Percentiles rank a stretch among this genome's conserved stretches.
These are phyloP conservation scores for Drosophila neonasuta DNA, from an alignment of 2,888 invertebrate species.

Conservation along the genomic window DNA sequence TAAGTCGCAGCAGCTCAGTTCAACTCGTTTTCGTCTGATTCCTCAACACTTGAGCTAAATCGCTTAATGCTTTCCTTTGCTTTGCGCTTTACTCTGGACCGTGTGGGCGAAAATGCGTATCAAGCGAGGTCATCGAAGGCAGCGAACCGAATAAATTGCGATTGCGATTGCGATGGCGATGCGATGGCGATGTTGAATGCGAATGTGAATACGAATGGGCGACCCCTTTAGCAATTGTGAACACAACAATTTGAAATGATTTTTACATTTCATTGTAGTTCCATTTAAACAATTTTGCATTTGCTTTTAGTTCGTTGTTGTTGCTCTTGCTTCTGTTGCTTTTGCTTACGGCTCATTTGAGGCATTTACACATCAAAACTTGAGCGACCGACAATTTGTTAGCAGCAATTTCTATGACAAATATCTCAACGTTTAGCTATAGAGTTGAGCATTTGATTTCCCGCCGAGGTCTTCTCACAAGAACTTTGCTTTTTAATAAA, in stretches of 20 bases:
- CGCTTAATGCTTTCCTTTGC: not conserved
- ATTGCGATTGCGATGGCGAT: slow-evolving; percentile 5
- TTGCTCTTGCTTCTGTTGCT: slow-evolving; percentile 9
- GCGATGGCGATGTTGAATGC: not conserved
- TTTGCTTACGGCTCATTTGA: slow-evolving; percentile 60
- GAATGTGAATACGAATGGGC: slow-evolving; percentile 20
- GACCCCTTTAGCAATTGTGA: slow-evolving; percentile 43
- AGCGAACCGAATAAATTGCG: slow-evolving; percentile 23
- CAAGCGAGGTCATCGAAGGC: slow-evolving; percentile 23
- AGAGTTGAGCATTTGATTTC: slow-evolving; percentile 1
- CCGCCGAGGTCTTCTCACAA: too few relatives aligned
- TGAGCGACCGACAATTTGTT: slow-evolving; percentile 13
- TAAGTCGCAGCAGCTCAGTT: slow-evolving; percentile 1
- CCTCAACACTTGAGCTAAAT: slow-evolving; percentile 14
- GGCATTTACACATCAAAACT: slow-evolving; percentile 38
- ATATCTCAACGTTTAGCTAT: not conserved
- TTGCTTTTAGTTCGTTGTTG: slow-evolving; percentile 24
- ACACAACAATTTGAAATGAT: slow-evolving; percentile 49
- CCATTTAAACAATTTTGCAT: slow-evolving; percentile 51
- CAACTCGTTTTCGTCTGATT: not conserved
- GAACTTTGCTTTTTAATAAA: too few relatives aligned
- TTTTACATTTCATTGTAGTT: slow-evolving; percentile 62
- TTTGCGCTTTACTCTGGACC: not conserved
- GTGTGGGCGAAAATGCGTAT: slow-evolving; percentile 5
- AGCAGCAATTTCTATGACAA: slow-evolving; percentile 8